phyloP scores from a whole-genome alignment of 2,888 invertebrate species.

The Chrysomela aeneicollis region DNA sequence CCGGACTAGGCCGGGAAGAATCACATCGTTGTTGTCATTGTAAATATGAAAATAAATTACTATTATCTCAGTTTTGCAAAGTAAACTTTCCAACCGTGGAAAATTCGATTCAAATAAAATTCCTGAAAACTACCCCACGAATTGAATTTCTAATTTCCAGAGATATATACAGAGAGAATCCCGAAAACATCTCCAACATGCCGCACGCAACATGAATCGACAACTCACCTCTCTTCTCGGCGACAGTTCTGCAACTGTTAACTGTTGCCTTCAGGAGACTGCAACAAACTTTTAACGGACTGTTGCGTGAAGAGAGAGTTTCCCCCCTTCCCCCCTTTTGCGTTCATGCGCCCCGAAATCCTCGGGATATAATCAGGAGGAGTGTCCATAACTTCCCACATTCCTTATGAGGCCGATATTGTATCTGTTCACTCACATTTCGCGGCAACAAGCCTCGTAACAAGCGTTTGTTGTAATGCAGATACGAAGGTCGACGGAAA shows the following conservation, averaged over 20 bases:
- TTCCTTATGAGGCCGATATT: conserved; percentile 34
- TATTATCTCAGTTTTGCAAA: too few species aligned
- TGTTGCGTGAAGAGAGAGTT: conserved; percentile 40
- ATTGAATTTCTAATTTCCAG: too few species aligned
- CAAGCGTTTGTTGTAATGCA: not conserved
- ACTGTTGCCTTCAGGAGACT: too few species aligned
- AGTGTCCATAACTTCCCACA: conserved; percentile 49
- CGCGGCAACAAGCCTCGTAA: not conserved
- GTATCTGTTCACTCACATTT: conserved; percentile 14
- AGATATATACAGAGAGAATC: too few species aligned
- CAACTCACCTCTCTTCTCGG: conserved; percentile 47
- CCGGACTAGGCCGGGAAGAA: too few species aligned
- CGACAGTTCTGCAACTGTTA: conserved; percentile 47
- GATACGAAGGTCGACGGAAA: conserved; percentile 25
- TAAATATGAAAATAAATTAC: too few species aligned
- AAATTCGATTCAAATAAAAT: not conserved
- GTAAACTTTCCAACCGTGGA: not conserved
- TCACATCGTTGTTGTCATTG: too few species aligned
- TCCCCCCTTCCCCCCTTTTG: conserved; percentile 25
- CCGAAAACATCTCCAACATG: conserved; percentile 4
- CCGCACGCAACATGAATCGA: conserved; percentile 36
- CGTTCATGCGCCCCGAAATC: conserved; percentile 47
- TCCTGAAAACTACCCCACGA: not conserved
- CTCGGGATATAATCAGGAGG: conserved; percentile 48
- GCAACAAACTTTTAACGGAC: conserved; percentile 44